Evolutionary conservation across 1,140 invertebrate genomes (phyloP).

Genomic region (Drosophila pruinosa): DNA sequence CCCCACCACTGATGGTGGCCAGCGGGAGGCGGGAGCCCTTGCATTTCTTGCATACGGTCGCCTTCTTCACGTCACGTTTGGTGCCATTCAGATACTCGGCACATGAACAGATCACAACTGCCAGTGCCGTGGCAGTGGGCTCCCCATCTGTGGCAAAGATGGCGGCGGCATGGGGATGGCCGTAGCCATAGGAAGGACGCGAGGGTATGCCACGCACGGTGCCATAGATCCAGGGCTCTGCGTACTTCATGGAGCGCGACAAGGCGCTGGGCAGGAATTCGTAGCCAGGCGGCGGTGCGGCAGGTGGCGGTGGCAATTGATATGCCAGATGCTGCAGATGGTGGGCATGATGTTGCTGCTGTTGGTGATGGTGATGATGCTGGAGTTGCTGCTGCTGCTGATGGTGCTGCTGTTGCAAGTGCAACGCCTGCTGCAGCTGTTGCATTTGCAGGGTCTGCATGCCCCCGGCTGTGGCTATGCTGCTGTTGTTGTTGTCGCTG

Average conservation of each 20-base stretch:
- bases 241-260: constrained; percentile 92
- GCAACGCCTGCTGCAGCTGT: constrained; percentile 58
- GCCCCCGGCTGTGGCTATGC: constrained; percentile 53
- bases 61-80: constrained; percentile 88
- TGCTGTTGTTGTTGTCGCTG: constrained; percentile 72
- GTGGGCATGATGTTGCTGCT: constrained; percentile 39
- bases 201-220: constrained; percentile 85
- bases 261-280: constrained; percentile 84
- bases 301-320: constrained; percentile 47
- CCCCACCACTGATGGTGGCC: constrained; percentile 84
- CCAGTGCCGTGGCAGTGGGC: constrained; percentile 82
- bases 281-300: constrained; percentile 48
- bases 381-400: constrained; percentile 35
- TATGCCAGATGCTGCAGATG: constrained; percentile 58
- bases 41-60: constrained; percentile 90
- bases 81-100: constrained; percentile 89
- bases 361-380: constrained; percentile 53
- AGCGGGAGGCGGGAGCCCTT: constrained; percentile 88
- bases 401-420: constrained; percentile 42
- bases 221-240: constrained; percentile 91
- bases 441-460: constrained; percentile 72
- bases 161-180: constrained; percentile 84
- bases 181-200: constrained; percentile 82
- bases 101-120: constrained; percentile 90
- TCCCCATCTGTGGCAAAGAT: constrained; percentile 83